Evolutionary conservation across 2,113 vertebrate genomes (phyloP).

Genomic region (Sinocyclocheilus maitianheensis): DNA sequence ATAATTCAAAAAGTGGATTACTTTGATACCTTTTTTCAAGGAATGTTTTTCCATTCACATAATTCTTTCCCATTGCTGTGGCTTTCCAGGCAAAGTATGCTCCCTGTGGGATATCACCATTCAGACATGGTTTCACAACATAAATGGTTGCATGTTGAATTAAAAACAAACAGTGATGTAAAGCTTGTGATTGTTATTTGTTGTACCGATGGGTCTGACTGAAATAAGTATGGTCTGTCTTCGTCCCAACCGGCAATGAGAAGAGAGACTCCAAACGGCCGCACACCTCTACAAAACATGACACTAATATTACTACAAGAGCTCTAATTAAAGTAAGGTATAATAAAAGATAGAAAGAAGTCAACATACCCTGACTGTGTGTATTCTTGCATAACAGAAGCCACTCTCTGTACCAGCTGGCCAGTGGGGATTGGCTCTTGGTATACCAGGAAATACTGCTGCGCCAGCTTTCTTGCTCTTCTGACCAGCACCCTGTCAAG

Average conservation of each 20-base stretch:
- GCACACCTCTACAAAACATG: slow-evolving; percentile 83
- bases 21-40: slow-evolving; percentile 91
- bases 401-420: slow-evolving; percentile 96
- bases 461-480: slow-evolving; percentile 94
- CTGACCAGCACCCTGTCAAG: slow-evolving; percentile 89
- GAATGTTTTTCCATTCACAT: slow-evolving; percentile 98
- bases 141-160: neutral
- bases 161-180: neutral
- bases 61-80: slow-evolving; percentile 99
- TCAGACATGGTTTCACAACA: neutral
- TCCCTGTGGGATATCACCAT: slow-evolving; percentile 74
- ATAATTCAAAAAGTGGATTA: neutral
- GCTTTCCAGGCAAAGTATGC: slow-evolving; percentile 99
- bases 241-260: slow-evolving; percentile 99
- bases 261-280: slow-evolving; percentile 95
- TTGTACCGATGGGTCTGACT: slow-evolving; percentile 95
- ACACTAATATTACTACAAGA: neutral
- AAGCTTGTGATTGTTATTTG: neutral
- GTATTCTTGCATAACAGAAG: slow-evolving; percentile 99
- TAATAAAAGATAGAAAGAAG: neutral
- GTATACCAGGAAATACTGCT: slow-evolving; percentile 96
- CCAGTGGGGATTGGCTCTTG: slow-evolving; percentile 98
- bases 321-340: neutral
- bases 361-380: slow-evolving; percentile 91
- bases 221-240: slow-evolving; percentile 93